Conservation (phyloP, 2,888 invertebrate species). For the Tridacna gigas region DNA sequence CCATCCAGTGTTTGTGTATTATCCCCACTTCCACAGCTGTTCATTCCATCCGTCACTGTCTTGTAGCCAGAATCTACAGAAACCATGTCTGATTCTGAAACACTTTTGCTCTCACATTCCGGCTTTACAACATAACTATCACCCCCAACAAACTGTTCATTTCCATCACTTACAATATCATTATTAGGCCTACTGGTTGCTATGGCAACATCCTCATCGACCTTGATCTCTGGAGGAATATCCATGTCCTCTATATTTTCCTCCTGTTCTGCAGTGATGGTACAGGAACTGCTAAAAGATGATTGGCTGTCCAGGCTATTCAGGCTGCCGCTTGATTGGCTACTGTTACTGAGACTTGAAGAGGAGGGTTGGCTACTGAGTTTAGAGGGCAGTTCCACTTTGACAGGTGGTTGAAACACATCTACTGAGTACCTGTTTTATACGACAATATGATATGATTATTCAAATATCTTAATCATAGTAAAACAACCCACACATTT, state of each 20-base stretch:
- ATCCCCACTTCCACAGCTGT: neutral
- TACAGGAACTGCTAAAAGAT: slow-evolving; percentile 79
- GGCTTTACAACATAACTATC: neutral
- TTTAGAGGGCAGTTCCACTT: slow-evolving; percentile 65
- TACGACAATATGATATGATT: too few species aligned
- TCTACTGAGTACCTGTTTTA: slow-evolving; percentile 84
- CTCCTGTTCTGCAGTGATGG: slow-evolving; percentile 76
- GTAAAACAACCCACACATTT: too few species aligned
- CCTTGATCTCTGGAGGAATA: slow-evolving; percentile 8
- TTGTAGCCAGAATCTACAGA: slow-evolving; percentile 43
- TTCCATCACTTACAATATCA: neutral
- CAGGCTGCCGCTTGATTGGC: slow-evolving; percentile 80
- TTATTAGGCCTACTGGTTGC: neutral
- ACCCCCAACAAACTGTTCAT: neutral
- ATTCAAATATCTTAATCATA: too few species aligned
- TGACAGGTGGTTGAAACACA: slow-evolving; percentile 85
- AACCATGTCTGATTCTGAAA: slow-evolving; percentile 9
- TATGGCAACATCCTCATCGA: slow-evolving; percentile 2
- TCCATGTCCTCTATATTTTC: slow-evolving; percentile 55
- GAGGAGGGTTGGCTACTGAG: slow-evolving; percentile 68
- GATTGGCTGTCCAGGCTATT: slow-evolving; percentile 80
- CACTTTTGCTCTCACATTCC: slow-evolving; percentile 13
- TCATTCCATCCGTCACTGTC: slow-evolving; percentile 32
- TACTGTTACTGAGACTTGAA: slow-evolving; percentile 75
- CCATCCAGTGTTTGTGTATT: neutral